A percentile compares a stretch with the other conserved stretches of the same genome.
Evolutionary conservation across 1,140 invertebrate species (phyloP).

Genomic region (Listronotus oregonensis): DNA sequence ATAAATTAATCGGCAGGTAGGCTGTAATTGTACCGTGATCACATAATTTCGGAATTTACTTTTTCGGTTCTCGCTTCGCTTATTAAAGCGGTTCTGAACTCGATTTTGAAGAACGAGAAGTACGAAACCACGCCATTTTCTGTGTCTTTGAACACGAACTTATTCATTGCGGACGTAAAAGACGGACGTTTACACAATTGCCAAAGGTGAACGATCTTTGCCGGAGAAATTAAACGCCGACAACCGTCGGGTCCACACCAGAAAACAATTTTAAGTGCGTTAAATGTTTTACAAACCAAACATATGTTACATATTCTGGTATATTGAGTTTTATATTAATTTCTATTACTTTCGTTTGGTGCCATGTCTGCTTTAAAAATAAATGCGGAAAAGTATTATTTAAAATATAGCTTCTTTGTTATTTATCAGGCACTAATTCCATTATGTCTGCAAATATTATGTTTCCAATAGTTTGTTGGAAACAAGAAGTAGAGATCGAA

Average conservation of each 20-base stretch:
- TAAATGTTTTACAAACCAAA: background rate
- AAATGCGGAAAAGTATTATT: no score
- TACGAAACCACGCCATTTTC: background rate
- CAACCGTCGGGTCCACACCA: background rate
- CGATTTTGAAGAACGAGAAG: background rate
- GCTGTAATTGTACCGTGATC: no score
- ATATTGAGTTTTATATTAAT: no score
- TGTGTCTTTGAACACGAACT: constrained; percentile 4
- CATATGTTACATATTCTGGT: no score
- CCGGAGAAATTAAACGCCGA: constrained; percentile 3
- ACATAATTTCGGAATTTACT: constrained; percentile 3
- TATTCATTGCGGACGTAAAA: constrained; percentile 27
- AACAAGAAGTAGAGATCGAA: no score
- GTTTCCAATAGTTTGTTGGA: no score
- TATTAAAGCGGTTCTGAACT: background rate
- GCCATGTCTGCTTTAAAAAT: no score
- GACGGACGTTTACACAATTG: constrained; percentile 36
- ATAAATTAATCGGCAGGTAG: no score
- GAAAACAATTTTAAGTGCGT: constrained; percentile 23
- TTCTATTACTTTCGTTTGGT: no score
- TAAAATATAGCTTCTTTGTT: no score
- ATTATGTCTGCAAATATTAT: no score
- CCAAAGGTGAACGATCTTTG: constrained; percentile 38
- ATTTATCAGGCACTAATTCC: no score
- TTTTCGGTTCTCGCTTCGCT: background rate